phyloP scores from a whole-genome alignment of 2,888 invertebrate species.

The Plutella xylostella region DNA sequence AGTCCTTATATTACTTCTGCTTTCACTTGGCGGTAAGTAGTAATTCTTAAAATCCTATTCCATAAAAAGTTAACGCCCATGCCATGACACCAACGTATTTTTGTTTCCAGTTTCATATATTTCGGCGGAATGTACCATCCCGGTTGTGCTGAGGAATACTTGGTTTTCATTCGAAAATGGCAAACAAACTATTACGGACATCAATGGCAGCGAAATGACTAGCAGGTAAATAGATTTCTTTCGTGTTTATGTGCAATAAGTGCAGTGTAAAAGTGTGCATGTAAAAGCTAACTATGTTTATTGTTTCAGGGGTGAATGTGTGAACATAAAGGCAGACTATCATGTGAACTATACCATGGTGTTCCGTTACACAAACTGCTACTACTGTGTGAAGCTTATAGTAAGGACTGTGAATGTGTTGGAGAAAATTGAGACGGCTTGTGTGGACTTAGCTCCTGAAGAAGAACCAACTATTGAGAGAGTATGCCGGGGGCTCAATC shows the following conservation, averaged over 20 bases:
- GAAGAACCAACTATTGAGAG: conserved; percentile 79
- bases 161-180: conserved; percentile 96
- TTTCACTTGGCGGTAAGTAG: conserved; percentile 2
- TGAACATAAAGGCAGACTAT: conserved; percentile 77
- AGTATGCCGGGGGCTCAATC: conserved; percentile 80
- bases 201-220: conserved; percentile 84
- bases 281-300: not conserved
- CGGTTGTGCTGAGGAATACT: conserved; percentile 81
- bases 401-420: conserved; percentile 90
- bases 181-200: conserved; percentile 82
- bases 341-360: conserved; percentile 89
- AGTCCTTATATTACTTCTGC: not conserved
- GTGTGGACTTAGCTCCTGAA: conserved; percentile 75
- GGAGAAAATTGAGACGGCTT: conserved; percentile 89
- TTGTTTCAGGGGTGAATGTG: conserved; percentile 73
- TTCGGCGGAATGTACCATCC: conserved; percentile 76
- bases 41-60: not conserved
- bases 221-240: conserved; percentile 63
- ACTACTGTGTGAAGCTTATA: conserved; percentile 85
- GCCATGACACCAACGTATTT: no score
- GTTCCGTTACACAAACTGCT: conserved; percentile 78
- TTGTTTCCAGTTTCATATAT: conserved; percentile 38
- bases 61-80: conserved; percentile 44
- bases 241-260: no score
- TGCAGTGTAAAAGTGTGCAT: no score